Evolutionary conservation across 2,797 vertebrate genomes (phyloP).

Genomic region (Cirrhinus mrigala): DNA sequence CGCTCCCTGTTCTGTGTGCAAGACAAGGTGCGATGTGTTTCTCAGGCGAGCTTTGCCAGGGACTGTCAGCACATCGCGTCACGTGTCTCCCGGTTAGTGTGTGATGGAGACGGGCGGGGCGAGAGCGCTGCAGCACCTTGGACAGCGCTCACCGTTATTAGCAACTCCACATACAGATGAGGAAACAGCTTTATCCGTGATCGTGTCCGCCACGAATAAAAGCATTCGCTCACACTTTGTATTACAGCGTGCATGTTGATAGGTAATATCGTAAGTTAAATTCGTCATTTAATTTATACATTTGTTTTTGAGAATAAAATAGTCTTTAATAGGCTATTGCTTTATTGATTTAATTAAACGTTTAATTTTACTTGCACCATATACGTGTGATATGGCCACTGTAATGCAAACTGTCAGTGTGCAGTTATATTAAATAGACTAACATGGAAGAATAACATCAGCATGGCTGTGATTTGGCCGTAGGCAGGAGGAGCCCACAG

Average conservation of each 20-base stretch:
- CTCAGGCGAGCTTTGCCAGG: conserved; percentile 62
- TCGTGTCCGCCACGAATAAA: conserved; percentile 11
- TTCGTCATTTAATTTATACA: neutral
- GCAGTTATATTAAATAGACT: neutral
- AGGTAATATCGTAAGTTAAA: neutral
- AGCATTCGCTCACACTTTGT: neutral
- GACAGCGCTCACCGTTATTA: conserved; percentile 65
- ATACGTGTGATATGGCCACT: neutral
- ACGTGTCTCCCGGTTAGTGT: conserved; percentile 65
- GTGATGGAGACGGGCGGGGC: conserved; percentile 74
- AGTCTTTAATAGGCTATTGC: neutral
- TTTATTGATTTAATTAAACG: neutral
- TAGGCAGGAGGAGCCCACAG: neutral
- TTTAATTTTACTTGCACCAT: neutral
- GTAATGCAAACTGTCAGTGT: neutral
- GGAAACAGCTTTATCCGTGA: neutral
- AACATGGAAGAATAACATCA: neutral
- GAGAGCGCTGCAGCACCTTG: conserved; percentile 77
- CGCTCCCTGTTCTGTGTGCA: conserved; percentile 55
- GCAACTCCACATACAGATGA: conserved; percentile 47
- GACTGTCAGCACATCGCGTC: conserved; percentile 66
- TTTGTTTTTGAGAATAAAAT: neutral
- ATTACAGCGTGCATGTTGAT: neutral
- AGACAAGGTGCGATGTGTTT: conserved; percentile 63
- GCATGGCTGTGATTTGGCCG: neutral